These are phyloP conservation scores for Toxonevra muliebris DNA, from an alignment of 2,888 invertebrate genomes.

Conservation along the genomic window DNA sequence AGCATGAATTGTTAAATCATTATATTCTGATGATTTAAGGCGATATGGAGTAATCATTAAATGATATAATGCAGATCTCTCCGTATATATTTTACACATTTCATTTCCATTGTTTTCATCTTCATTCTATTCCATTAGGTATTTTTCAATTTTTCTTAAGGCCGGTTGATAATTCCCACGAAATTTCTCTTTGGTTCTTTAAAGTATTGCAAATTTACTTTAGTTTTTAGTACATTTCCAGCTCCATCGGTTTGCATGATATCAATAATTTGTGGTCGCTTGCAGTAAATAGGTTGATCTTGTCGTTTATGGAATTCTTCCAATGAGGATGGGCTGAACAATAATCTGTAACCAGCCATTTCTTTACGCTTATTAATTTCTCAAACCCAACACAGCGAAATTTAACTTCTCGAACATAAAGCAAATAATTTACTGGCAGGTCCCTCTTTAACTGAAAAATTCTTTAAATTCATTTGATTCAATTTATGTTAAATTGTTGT, in stretches of 20 bases:
- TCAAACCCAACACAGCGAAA: no score
- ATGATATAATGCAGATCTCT: neutral
- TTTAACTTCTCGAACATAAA: no score
- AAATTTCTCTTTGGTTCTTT: neutral
- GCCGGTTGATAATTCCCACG: neutral
- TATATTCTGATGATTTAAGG: neutral
- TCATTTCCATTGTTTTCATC: neutral
- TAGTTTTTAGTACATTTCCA: no score
- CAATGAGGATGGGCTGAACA: neutral
- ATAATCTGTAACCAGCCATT: neutral
- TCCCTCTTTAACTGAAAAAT: no score
- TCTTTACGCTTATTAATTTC: no score
- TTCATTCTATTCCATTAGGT: constrained; percentile 10
- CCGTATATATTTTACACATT: neutral
- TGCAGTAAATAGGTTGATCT: neutral
- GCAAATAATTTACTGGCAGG: no score
- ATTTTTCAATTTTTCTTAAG: constrained; percentile 11
- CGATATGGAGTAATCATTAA: constrained; percentile 18
- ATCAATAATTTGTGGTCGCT: neutral
- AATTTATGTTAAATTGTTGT: no score
- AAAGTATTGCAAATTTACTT: neutral
- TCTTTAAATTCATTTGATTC: no score
- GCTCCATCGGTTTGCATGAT: neutral
- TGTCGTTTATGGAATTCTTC: no score
- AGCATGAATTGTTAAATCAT: constrained; percentile 1